Base-by-base conservation (phyloP, 2,113 vertebrate genomes). In the Nansenia antarctica region DNA sequence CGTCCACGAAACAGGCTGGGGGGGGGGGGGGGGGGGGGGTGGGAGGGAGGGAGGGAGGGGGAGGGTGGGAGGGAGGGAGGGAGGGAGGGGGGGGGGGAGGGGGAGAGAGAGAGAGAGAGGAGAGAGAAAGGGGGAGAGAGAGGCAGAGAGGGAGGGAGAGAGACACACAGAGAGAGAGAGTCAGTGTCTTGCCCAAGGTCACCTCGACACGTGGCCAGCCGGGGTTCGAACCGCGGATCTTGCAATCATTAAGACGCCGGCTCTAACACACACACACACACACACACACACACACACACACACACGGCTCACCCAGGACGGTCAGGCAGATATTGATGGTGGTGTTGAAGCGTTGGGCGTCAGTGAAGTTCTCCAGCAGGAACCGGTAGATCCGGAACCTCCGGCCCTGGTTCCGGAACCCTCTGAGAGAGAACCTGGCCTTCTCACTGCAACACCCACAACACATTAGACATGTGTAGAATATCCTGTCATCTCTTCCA, bases 351-450 rank as follows among this genome's bases (percentile, higher is more conserved):
- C 95, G 93, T 84, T 99, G 96, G 42, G 96, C 92, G 9, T 99
- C 96, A 0, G 96, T 97, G 42, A 96, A 97, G 77, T 98, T 90
- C 3, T 96, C 92, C 71, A 99, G 84, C n/a, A 99, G 89, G 83
- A 98, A 98, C 65, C 77, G 93, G 87, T 99, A 99, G 86, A 99
- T 96, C 27, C 26, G 87, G 89, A 97, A 96, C 30, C 98, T 93
- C 67, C 92, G 95, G 31, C 91, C 93, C 15, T 86, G 92, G 75
- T 96, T 89, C 15, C 86, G 83, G 57, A 76, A 82, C 34, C 97
- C 97, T 83, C 94, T 97, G 62, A 99, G 87, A 49, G 95, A 96
- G 79, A 99, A 98, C n/a, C 85, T 85, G 15, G 14, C 80, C 82
- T 88, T 95, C 4, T 93, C 95, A 77, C 98, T 99, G 73, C 14